A percentile compares a stretch with the other conserved stretches of the same genome.
Conservation (phyloP, 2,888 invertebrate species). For the Candidula unifasciata region DNA sequence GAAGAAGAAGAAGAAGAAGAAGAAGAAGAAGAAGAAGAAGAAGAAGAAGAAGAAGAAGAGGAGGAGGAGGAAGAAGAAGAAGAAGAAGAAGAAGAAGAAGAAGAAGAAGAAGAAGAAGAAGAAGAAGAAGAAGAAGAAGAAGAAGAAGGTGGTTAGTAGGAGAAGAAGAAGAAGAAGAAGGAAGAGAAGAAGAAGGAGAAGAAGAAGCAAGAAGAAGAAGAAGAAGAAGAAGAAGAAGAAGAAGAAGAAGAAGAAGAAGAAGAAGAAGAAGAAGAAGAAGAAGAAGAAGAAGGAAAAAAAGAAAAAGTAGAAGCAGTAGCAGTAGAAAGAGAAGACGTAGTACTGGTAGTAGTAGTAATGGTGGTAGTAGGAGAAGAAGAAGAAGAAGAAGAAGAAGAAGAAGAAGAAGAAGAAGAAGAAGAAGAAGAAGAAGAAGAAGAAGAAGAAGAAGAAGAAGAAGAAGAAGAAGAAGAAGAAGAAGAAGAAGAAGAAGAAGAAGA, state of each 20-base stretch:
- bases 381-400: background rate
- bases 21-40: constrained; percentile 14
- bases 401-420: background rate
- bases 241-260: too few species aligned
- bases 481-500: background rate
- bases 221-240: too few species aligned
- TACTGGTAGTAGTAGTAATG: too few species aligned
- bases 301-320: too few species aligned
- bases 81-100: constrained; percentile 3
- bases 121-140: constrained; percentile 16
- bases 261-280: background rate
- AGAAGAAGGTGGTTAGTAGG: background rate
- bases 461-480: background rate
- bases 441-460: background rate
- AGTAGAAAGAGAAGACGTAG: too few species aligned
- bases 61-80: constrained; percentile 9
- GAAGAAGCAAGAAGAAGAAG: too few species aligned
- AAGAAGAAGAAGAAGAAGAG: background rate
- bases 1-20: constrained; percentile 14
- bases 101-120: constrained; percentile 2
- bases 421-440: background rate
- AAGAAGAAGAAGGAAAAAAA: background rate
- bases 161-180: too few species aligned
- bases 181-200: too few species aligned
- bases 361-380: too few species aligned